A percentile compares a stretch with the other conserved stretches of the same genome.
phyloP scores from a whole-genome alignment of 2,797 vertebrate species.

The Lepus oiostolus region DNA sequence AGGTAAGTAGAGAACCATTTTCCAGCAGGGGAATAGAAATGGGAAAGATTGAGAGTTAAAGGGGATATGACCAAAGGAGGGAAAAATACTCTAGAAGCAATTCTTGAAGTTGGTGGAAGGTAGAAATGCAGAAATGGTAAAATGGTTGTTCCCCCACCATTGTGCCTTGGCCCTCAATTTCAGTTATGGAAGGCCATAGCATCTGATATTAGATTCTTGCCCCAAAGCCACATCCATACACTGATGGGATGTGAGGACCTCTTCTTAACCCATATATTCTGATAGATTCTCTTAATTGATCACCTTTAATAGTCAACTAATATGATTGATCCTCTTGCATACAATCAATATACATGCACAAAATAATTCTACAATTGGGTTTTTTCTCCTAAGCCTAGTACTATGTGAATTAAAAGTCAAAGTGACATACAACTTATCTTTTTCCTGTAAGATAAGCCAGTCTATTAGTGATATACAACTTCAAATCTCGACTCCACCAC shows the following conservation, averaged over 20 bases:
- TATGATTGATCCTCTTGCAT: neutral
- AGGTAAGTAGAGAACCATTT: conserved; percentile 1
- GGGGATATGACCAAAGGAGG: neutral
- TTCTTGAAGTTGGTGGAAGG: conserved; percentile 43
- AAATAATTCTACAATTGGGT: conserved; percentile 11
- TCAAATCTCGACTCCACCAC: conserved; percentile 31
- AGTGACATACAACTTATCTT: neutral
- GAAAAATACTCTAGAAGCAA: conserved; percentile 17
- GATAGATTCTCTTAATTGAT: conserved; percentile 12
- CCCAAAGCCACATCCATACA: conserved; percentile 6
- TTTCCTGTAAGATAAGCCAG: too few species aligned
- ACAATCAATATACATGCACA: neutral
- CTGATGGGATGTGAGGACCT: neutral
- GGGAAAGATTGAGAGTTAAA: neutral
- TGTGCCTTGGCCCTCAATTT: neutral
- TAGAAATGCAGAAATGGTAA: conserved; percentile 31
- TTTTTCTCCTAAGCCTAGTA: neutral
- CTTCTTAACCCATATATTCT: conserved; percentile 42
- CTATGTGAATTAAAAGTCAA: conserved; percentile 39
- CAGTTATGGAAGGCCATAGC: neutral
- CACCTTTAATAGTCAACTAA: conserved; percentile 13
- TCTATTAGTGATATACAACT: too few species aligned
- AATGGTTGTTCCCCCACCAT: neutral
- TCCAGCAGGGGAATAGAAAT: conserved; percentile 4
- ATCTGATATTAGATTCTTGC: neutral